Percentiles rank a stretch among this genome's conserved stretches.
phyloP scores from a whole-genome alignment of 2,888 invertebrate species.

The Linyphia triangularis region DNA sequence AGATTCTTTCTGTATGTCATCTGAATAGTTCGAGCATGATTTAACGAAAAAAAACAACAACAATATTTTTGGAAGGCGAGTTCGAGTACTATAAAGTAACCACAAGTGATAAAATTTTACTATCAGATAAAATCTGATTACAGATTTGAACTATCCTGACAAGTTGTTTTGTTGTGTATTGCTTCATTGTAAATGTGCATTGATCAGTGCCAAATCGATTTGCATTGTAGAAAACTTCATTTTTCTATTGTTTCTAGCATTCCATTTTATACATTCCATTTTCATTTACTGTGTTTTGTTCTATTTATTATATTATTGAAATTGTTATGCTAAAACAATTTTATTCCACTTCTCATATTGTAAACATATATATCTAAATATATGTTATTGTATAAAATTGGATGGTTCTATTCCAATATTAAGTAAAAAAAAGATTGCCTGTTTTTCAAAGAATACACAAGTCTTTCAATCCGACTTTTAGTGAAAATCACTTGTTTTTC shows the following conservation, averaged over 20 bases:
- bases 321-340: too few species aligned
- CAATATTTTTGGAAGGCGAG: background rate
- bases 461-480: too few species aligned
- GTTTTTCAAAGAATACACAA: too few species aligned
- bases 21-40: background rate
- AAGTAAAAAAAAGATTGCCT: too few species aligned
- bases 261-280: conserved; percentile 11
- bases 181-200: conserved; percentile 32
- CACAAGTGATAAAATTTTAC: background rate
- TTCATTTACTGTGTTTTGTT: background rate
- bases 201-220: conserved; percentile 58
- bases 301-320: background rate
- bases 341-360: too few species aligned
- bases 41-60: background rate
- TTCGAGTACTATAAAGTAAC: background rate
- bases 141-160: background rate
- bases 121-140: background rate
- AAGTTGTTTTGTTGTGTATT: background rate
- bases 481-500: too few species aligned
- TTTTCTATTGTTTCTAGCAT: background rate
- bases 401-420: too few species aligned
- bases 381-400: too few species aligned
- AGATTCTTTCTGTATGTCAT: background rate
- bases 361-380: too few species aligned
- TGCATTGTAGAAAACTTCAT: conserved; percentile 48